These are phyloP conservation scores for Panthera leo DNA, from an alignment of 2,113 vertebrate genomes.

Conservation along the genomic window DNA sequence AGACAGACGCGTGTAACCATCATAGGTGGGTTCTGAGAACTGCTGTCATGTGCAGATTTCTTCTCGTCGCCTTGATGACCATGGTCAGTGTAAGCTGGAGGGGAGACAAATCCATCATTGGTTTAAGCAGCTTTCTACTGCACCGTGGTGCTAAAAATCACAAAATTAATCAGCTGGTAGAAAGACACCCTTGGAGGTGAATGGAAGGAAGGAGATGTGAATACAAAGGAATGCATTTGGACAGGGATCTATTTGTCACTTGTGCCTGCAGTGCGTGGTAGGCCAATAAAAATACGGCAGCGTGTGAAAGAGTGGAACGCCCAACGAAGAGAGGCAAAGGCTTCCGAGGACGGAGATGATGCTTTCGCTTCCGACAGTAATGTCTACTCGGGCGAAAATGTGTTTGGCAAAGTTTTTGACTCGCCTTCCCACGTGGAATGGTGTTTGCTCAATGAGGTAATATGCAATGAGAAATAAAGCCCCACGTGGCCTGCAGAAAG, in stretches of 20 bases:
- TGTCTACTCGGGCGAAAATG: background rate
- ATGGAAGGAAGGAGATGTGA: background rate
- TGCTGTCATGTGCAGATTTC: background rate
- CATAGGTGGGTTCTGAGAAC: background rate
- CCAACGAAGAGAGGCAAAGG: background rate
- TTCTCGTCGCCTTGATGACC: background rate
- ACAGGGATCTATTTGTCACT: conserved; percentile 22
- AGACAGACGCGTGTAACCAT: background rate
- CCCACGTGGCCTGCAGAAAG: background rate
- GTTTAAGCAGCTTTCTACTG: background rate
- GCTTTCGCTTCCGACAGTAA: background rate
- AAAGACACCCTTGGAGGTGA: conserved; percentile 25
- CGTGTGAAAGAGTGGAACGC: background rate
- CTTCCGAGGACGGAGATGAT: background rate
- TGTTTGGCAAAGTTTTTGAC: background rate
- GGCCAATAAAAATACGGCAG: background rate
- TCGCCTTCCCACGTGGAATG: background rate
- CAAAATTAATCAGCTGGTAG: conserved; percentile 11
- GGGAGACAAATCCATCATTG: background rate
- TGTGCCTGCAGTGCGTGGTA: background rate
- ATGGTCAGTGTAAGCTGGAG: background rate
- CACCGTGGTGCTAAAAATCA: conserved; percentile 11
- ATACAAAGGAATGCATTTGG: background rate
- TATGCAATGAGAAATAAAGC: background rate
- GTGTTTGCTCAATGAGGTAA: background rate